Evolutionary conservation across 2,113 vertebrate genomes (phyloP).

Genomic region (Scomber scombrus): DNA sequence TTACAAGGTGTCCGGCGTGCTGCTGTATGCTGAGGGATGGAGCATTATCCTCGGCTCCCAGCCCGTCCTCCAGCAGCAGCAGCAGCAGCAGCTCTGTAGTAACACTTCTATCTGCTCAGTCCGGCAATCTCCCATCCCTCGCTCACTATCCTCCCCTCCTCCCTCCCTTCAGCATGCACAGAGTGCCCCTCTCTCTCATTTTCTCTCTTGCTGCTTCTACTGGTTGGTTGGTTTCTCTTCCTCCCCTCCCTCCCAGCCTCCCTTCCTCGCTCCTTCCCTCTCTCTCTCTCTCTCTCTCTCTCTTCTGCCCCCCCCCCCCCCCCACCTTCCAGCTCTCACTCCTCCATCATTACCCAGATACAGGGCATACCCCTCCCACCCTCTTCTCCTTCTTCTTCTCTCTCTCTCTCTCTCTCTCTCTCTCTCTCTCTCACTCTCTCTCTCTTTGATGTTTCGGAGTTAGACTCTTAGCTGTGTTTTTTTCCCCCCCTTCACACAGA

Average conservation of each 20-base stretch:
- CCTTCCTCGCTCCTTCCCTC: slow-evolving; percentile 42
- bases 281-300: slow-evolving; percentile 52
- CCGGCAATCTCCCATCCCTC: slow-evolving; percentile 73
- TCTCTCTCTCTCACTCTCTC: slow-evolving; percentile 1
- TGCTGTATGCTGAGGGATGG: slow-evolving; percentile 66
- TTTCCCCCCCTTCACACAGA: slow-evolving; percentile 19
- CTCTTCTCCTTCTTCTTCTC: not conserved
- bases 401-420: slow-evolving; percentile 10
- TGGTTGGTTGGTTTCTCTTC: slow-evolving; percentile 75
- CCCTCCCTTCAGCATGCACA: slow-evolving; percentile 68
- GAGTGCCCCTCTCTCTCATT: slow-evolving; percentile 45
- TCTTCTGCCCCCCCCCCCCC: slow-evolving; percentile 24
- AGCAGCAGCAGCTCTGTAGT: slow-evolving; percentile 83
- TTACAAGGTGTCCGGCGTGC: slow-evolving; percentile 67
- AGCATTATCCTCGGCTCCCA: slow-evolving; percentile 78
- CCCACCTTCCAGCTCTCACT: slow-evolving; percentile 58
- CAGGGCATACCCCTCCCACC: slow-evolving; percentile 65
- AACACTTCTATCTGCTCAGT: slow-evolving; percentile 83
- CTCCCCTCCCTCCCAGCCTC: slow-evolving; percentile 43
- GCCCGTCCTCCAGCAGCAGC: slow-evolving; percentile 59
- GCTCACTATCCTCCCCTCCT: slow-evolving; percentile 60
- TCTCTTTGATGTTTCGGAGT: slow-evolving; percentile 84
- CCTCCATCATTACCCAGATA: slow-evolving; percentile 70
- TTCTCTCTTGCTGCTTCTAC: slow-evolving; percentile 68
- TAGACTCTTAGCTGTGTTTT: slow-evolving; percentile 67